These are phyloP conservation scores for Apodemus sylvaticus DNA, from an alignment of 2,113 vertebrate genomes.

Conservation along the genomic window DNA sequence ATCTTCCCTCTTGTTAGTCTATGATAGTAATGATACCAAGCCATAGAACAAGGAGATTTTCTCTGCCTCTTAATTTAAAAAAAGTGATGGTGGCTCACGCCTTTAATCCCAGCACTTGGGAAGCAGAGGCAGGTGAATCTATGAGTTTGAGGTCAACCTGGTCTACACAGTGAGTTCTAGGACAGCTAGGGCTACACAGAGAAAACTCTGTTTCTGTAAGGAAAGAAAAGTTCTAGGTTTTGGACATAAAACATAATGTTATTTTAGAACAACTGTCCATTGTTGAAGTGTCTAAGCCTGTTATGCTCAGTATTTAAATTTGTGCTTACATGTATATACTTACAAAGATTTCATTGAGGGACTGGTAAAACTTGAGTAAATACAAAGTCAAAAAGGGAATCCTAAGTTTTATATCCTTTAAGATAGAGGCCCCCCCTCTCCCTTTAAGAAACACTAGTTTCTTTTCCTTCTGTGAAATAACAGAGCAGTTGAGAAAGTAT, in stretches of 20 bases:
- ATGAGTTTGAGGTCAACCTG: not conserved
- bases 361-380: constrained; percentile 39
- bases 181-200: too few relatives aligned
- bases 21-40: constrained; percentile 5
- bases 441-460: constrained; percentile 57
- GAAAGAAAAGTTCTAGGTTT: constrained; percentile 24
- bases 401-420: constrained; percentile 51
- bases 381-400: constrained; percentile 31
- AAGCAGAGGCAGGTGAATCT: not conserved
- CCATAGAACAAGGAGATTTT: not conserved
- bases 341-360: constrained; percentile 42
- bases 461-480: constrained; percentile 15
- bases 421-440: not conserved
- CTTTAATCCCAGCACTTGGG: not conserved
- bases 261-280: constrained; percentile 30
- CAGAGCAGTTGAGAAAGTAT: constrained; percentile 56
- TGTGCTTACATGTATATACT: constrained; percentile 52
- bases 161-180: not conserved
- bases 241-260: constrained; percentile 47
- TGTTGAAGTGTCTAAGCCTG: constrained; percentile 69
- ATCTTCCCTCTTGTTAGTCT: not conserved
- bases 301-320: constrained; percentile 61
- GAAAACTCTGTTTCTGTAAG: not conserved
- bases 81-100: not conserved
- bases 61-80: constrained; percentile 49